phyloP scores from a whole-genome alignment of 2,797 vertebrate species.

The Enteromius viviparus region DNA sequence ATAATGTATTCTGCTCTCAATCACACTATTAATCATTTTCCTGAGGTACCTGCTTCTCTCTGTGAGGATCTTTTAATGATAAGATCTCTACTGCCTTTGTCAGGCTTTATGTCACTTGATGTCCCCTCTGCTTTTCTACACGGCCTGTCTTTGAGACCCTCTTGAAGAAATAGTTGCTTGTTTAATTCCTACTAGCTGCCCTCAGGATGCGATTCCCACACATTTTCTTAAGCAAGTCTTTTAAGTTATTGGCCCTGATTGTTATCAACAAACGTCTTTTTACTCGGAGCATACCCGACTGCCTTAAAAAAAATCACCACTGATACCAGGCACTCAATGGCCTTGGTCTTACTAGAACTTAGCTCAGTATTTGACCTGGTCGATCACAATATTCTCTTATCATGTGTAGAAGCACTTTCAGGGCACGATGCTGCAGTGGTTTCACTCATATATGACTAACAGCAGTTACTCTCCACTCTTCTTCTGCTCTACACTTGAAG shows the following conservation, averaged over 20 bases:
- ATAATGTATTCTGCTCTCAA: neutral
- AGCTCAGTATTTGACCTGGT: neutral
- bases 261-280: too few species aligned
- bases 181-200: neutral
- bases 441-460: too few species aligned
- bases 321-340: neutral
- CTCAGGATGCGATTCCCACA: neutral
- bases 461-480: too few species aligned
- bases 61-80: neutral
- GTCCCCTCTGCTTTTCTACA: neutral
- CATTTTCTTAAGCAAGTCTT: neutral
- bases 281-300: neutral
- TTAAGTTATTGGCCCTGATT: too few species aligned
- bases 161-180: neutral
- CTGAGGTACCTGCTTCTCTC: neutral
- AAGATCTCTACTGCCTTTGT: neutral
- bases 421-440: too few species aligned
- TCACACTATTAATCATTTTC: neutral
- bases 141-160: too few species aligned
- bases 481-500: too few species aligned
- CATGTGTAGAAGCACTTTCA: neutral
- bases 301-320: neutral
- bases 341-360: neutral
- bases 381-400: neutral
- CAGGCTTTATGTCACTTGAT: neutral